Evolutionary conservation across 92 coral and sea anemone genomes (phyloP).

Genomic region (Phenganax stokvisi): DNA sequence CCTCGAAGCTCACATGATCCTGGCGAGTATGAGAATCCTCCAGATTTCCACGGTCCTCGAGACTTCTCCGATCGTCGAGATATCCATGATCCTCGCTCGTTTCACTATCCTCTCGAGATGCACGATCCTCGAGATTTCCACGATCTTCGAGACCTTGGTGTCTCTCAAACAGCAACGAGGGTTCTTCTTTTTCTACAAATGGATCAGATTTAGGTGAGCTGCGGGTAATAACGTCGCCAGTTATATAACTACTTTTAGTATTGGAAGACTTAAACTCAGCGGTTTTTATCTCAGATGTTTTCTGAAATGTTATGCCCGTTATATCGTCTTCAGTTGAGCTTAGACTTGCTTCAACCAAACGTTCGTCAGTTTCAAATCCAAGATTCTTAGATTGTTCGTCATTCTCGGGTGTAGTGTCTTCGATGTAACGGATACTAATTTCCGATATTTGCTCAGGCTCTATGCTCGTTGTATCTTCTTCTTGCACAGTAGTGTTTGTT

Average conservation of each 20-base stretch:
- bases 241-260: constrained; percentile 12
- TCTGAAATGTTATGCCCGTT: not conserved
- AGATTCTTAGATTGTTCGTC: too few species aligned
- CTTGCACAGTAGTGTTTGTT: not conserved
- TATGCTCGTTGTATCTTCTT: not conserved
- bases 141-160: not conserved
- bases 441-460: not conserved
- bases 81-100: too few species aligned
- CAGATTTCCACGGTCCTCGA: not conserved
- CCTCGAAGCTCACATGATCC: too few species aligned
- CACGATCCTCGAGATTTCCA: not conserved
- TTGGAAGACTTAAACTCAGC: constrained; percentile 6
- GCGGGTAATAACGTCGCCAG: not conserved
- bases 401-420: too few species aligned
- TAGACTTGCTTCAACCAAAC: not conserved
- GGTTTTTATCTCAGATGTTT: not conserved
- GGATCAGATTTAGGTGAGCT: constrained; percentile 33
- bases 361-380: too few species aligned
- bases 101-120: not conserved
- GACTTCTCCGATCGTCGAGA: too few species aligned
- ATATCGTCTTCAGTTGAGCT: not conserved
- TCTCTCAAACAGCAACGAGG: not conserved
- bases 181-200: constrained; percentile 28
- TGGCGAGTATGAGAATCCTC: not conserved
- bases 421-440: too few species aligned